Evolutionary conservation across 2,888 invertebrate genomes (phyloP).

Genomic region (Adineta ricciae): DNA sequence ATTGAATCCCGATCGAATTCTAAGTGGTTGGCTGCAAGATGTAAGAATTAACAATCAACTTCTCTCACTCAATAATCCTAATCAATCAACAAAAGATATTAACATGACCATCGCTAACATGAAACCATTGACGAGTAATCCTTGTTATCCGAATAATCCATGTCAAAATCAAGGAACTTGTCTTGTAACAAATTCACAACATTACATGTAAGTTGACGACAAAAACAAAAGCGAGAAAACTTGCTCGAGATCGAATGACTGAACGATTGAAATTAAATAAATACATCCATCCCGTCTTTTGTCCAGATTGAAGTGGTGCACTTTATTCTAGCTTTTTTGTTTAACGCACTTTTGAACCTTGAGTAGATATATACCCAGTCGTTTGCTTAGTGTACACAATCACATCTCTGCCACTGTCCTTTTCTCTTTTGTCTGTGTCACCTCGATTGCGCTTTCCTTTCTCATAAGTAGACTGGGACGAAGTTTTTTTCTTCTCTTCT

Average conservation of each 20-base stretch:
- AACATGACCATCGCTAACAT: not conserved
- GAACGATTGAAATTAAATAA: not conserved
- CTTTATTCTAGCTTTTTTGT: not conserved
- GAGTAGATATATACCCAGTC: not conserved
- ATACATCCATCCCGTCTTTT: not conserved
- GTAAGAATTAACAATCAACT: not conserved
- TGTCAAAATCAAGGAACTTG: not conserved
- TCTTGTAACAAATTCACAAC: not conserved
- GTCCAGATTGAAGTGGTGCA: not conserved
- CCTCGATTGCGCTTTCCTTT: not conserved
- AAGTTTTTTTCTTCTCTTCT: not conserved
- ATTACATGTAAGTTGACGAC: not conserved
- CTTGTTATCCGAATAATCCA: not conserved
- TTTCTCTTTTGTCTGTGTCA: not conserved
- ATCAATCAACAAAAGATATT: not conserved
- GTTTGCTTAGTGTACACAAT: not conserved
- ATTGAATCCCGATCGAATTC: not conserved
- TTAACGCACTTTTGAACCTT: not conserved
- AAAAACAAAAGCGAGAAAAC: no score
- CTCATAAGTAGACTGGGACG: not conserved
- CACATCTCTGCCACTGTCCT: not conserved
- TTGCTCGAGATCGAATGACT: no score
- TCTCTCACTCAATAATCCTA: not conserved
- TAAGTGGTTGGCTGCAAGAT: conserved; percentile 10
- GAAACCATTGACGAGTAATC: not conserved